These are phyloP conservation scores for Papilio protenor DNA, from an alignment of 2,888 invertebrate genomes.

Conservation along the genomic window DNA sequence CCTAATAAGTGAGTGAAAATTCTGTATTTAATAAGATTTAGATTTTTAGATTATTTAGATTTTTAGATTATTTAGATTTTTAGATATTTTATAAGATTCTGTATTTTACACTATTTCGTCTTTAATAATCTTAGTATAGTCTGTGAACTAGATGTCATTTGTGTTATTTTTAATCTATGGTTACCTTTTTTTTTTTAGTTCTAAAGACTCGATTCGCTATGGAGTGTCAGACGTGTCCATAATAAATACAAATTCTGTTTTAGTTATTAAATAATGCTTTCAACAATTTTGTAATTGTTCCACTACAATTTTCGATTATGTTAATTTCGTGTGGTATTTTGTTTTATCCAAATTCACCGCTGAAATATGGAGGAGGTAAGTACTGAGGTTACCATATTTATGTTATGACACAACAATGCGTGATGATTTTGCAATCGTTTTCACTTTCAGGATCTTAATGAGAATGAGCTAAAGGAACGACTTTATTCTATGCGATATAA, in stretches of 20 bases:
- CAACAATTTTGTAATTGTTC: conserved; percentile 68
- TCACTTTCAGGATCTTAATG: conserved; percentile 77
- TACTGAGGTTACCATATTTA: conserved; percentile 68
- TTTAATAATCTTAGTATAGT: neutral
- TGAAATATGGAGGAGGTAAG: conserved; percentile 81
- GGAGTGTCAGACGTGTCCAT: conserved; percentile 79
- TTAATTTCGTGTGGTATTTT: conserved; percentile 72
- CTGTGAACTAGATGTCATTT: conserved; percentile 18
- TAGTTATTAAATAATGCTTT: conserved; percentile 74
- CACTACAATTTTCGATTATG: conserved; percentile 76
- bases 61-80: too few species aligned
- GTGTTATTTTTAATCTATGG: conserved; percentile 52
- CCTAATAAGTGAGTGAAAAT: too few species aligned
- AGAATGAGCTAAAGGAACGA: conserved; percentile 78
- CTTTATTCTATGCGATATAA: conserved; percentile 80
- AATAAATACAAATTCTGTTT: conserved; percentile 70
- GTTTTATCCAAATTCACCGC: conserved; percentile 72
- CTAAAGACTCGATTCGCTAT: conserved; percentile 61
- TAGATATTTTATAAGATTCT: too few species aligned
- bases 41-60: too few species aligned
- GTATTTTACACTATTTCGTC: too few species aligned
- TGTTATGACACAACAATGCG: conserved; percentile 68
- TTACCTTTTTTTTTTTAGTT: conserved; percentile 46
- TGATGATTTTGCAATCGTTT: conserved; percentile 60
- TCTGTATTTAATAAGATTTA: too few species aligned